These are phyloP conservation scores for Morbakka virulenta DNA, from an alignment of 30 jellyfish, hydroid and myxozoan species.

Conservation along the genomic window DNA sequence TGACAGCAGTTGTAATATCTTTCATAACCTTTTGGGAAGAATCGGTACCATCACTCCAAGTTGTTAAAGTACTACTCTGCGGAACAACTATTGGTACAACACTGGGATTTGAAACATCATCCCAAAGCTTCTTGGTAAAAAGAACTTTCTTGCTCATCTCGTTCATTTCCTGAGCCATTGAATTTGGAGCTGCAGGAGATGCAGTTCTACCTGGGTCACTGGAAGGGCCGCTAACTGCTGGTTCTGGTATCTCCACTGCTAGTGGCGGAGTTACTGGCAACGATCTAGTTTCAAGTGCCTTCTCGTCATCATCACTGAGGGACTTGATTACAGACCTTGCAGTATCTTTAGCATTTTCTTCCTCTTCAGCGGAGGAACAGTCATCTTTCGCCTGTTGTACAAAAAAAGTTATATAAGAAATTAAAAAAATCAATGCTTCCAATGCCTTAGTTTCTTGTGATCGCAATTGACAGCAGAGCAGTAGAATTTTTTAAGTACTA, in stretches of 20 bases:
- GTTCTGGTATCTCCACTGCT: constrained; percentile 91
- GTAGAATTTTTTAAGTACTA: too few relatives aligned
- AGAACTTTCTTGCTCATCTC: constrained; percentile 80
- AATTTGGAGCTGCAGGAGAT: constrained; percentile 35
- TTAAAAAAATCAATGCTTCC: too few relatives aligned
- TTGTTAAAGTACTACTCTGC: constrained; percentile 6
- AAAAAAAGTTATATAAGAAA: too few relatives aligned
- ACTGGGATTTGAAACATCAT: constrained; percentile 39
- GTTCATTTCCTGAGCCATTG: constrained; percentile 80
- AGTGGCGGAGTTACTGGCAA: constrained; percentile 92
- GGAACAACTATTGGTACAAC: constrained; percentile 38
- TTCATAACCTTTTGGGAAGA: too few relatives aligned
- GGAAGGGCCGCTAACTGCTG: constrained; percentile 89
- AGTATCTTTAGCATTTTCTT: constrained; percentile 80
- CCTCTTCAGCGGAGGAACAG: too few relatives aligned
- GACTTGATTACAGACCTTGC: constrained; percentile 88
- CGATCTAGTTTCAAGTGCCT: constrained; percentile 83
- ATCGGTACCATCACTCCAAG: constrained; percentile 58
- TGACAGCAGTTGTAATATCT: constrained; percentile 29
- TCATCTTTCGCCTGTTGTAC: too few relatives aligned
- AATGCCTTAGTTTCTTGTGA: too few relatives aligned
- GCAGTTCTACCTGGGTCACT: constrained; percentile 97
- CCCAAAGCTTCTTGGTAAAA: constrained; percentile 72
- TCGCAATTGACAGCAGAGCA: too few relatives aligned
- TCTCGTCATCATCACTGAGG: constrained; percentile 84